phyloP scores from a whole-genome alignment of 2,113 vertebrate genomes.

The Halichoeres trimaculatus region DNA sequence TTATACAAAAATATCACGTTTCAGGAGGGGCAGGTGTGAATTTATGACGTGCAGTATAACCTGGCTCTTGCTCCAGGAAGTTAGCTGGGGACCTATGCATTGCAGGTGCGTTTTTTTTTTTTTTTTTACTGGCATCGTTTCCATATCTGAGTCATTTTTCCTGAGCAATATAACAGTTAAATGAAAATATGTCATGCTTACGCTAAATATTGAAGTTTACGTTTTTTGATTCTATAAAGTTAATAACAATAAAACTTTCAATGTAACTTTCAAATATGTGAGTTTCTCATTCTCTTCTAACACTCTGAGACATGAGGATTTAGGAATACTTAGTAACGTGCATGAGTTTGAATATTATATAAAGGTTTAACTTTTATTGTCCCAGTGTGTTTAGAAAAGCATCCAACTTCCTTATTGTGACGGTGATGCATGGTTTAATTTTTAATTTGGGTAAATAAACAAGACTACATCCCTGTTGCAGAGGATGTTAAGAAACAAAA shows the following conservation, averaged over 20 bases:
- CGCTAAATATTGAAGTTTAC: no score
- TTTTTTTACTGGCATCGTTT: background rate
- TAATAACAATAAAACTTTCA: background rate
- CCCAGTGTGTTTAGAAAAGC: background rate
- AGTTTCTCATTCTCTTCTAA: no score
- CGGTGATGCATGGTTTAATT: constrained; percentile 2
- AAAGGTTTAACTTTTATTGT: background rate
- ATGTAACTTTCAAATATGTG: no score
- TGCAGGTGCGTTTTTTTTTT: background rate
- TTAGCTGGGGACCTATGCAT: background rate
- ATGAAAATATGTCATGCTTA: background rate
- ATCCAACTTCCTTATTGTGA: background rate
- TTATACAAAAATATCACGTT: background rate
- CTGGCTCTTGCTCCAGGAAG: constrained; percentile 30
- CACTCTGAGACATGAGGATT: no score
- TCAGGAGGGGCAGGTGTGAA: background rate
- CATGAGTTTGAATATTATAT: no score
- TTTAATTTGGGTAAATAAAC: background rate
- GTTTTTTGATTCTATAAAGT: no score
- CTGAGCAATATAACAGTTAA: background rate
- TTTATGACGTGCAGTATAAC: constrained; percentile 12
- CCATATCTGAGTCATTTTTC: background rate
- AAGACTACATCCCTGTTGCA: background rate
- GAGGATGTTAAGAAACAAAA: background rate
- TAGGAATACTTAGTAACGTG: no score